Evolutionary conservation across 2,113 vertebrate genomes (phyloP).

Genomic region (Copsychus sechellarum): DNA sequence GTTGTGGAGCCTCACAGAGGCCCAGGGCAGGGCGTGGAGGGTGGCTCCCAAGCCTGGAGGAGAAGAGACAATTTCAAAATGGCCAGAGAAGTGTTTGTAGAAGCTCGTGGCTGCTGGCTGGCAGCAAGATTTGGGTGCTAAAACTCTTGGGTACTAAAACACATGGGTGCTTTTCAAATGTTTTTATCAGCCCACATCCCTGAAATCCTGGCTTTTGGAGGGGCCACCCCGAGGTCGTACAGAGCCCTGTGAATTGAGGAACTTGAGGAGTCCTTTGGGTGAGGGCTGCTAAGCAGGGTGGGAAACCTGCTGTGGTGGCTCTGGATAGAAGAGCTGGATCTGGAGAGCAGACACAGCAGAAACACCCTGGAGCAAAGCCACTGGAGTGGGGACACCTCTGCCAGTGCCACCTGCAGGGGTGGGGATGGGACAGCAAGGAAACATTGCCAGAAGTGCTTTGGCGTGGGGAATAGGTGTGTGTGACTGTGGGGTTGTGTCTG

Average conservation of each 20-base stretch:
- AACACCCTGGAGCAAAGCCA: neutral
- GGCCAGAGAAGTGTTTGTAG: neutral
- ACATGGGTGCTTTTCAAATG: neutral
- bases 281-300: accelerated
- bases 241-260: neutral
- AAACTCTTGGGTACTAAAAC: neutral
- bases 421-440: neutral
- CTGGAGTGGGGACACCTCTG: accelerated
- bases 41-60: accelerated
- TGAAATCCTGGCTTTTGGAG: neutral
- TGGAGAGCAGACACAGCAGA: neutral
- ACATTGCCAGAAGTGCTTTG: accelerated
- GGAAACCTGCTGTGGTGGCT: neutral
- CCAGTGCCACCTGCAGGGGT: neutral
- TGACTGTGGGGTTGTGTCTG: neutral
- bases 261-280: neutral
- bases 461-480: accelerated
- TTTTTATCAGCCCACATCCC: neutral
- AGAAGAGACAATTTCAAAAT: neutral
- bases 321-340: neutral
- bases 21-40: neutral
- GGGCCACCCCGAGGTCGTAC: neutral
- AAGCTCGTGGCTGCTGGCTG: neutral
- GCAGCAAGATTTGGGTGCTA: neutral
- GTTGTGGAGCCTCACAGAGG: neutral